Evolutionary conservation across 1,140 invertebrate species (phyloP).

Genomic region (Samia ricini): DNA sequence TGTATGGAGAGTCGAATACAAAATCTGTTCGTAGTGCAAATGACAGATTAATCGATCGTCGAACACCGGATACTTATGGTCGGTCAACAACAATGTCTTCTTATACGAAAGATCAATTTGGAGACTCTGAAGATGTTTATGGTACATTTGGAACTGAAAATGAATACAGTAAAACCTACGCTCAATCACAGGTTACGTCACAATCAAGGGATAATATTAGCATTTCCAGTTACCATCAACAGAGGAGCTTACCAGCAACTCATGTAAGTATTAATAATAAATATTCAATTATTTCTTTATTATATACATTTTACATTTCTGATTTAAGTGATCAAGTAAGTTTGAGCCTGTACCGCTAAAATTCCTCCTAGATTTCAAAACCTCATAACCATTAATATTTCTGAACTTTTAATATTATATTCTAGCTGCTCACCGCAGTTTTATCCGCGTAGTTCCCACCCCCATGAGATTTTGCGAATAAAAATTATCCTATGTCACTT

Average conservation of each 20-base stretch:
- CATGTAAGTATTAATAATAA: slow-evolving; percentile 44
- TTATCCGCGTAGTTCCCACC: too few relatives aligned
- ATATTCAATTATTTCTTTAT: neutral
- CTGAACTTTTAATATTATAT: too few relatives aligned
- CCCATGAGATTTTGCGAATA: too few relatives aligned
- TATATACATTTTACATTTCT: neutral
- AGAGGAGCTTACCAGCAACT: slow-evolving; percentile 43
- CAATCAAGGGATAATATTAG: slow-evolving; percentile 46
- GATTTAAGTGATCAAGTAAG: too few relatives aligned
- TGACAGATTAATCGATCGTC: slow-evolving; percentile 79
- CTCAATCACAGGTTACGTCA: slow-evolving; percentile 56
- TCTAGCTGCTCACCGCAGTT: too few relatives aligned
- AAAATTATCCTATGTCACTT: too few relatives aligned
- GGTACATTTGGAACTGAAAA: slow-evolving; percentile 47
- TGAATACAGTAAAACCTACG: slow-evolving; percentile 50
- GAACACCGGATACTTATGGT: slow-evolving; percentile 90
- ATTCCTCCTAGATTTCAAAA: too few relatives aligned
- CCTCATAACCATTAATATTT: too few relatives aligned
- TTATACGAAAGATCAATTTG: slow-evolving; percentile 74
- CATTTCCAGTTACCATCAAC: slow-evolving; percentile 55
- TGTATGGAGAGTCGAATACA: slow-evolving; percentile 58
- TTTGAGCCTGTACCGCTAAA: too few relatives aligned
- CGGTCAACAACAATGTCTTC: slow-evolving; percentile 78
- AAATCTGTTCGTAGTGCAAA: slow-evolving; percentile 40
- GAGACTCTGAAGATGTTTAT: slow-evolving; percentile 91